Conservation (phyloP, 2,797 vertebrate species). For the Lepus townsendii region DNA sequence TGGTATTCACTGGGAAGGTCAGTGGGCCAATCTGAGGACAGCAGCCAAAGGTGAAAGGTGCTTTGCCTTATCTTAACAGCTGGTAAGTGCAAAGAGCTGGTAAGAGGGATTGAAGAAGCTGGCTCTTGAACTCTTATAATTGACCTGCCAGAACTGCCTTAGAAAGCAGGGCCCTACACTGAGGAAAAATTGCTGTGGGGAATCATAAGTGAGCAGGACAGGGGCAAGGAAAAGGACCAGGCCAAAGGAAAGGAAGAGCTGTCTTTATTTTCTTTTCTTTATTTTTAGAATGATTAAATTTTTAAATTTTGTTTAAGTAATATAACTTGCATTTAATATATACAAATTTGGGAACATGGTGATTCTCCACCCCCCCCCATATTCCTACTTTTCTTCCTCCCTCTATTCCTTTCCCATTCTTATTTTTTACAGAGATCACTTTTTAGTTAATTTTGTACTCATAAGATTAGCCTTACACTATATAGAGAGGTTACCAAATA, state of each 20-base stretch:
- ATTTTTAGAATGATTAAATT: no score
- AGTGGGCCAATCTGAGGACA: background rate
- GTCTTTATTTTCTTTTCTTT: no score
- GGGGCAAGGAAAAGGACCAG: background rate
- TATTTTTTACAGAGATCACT: no score
- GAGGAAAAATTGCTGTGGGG: constrained; percentile 17
- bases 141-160: background rate
- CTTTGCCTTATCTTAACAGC: background rate
- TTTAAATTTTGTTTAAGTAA: no score
- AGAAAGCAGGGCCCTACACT: background rate
- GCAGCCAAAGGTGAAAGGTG: background rate
- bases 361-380: no score
- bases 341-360: no score
- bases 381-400: no score
- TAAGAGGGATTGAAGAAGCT: background rate
- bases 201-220: background rate
- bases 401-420: no score
- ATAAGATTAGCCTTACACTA: no score
- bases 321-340: no score
- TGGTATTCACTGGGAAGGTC: background rate
- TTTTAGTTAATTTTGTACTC: no score
- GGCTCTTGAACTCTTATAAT: background rate
- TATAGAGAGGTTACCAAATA: no score
- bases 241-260: background rate
- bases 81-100: background rate